A percentile compares a stretch with the other conserved stretches of the same genome.
Conservation (phyloP, 2,113 vertebrate genomes). For the Muscicapa adusta region DNA sequence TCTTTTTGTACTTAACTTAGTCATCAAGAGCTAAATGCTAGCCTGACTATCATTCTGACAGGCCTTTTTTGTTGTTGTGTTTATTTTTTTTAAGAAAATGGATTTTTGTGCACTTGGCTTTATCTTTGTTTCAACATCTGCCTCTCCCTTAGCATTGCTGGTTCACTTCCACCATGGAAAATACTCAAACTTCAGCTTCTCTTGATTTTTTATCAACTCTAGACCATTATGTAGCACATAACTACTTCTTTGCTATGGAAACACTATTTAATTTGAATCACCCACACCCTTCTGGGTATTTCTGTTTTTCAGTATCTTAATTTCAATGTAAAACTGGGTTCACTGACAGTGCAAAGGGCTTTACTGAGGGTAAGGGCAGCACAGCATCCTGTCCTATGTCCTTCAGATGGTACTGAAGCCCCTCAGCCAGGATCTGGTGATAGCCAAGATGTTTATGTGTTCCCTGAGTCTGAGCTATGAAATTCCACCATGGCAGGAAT, state of each 20-base stretch:
- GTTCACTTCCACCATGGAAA: background rate
- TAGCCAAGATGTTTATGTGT: background rate
- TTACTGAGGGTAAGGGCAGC: background rate
- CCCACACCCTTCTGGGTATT: background rate
- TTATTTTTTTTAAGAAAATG: background rate
- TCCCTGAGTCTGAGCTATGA: background rate
- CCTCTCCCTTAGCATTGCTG: background rate
- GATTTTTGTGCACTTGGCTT: background rate
- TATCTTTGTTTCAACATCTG: constrained; percentile 19
- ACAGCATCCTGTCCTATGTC: accelerated
- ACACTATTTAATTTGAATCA: background rate
- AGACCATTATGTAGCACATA: background rate
- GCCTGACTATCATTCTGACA: constrained; percentile 54
- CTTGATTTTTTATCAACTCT: background rate
- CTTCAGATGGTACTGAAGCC: background rate
- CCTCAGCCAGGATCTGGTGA: background rate
- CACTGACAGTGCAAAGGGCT: background rate
- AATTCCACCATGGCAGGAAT: background rate
- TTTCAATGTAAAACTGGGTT: background rate
- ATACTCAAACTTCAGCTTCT: background rate
- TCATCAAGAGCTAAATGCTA: constrained; percentile 20
- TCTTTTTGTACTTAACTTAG: constrained; percentile 21
- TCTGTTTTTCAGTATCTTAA: background rate
- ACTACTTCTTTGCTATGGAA: background rate
- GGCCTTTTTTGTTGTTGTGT: background rate